Evolutionary conservation across 2,888 invertebrate species (phyloP), one percentile per base, ranked within the genome.

Genomic region (Carabus problematicus): DNA sequence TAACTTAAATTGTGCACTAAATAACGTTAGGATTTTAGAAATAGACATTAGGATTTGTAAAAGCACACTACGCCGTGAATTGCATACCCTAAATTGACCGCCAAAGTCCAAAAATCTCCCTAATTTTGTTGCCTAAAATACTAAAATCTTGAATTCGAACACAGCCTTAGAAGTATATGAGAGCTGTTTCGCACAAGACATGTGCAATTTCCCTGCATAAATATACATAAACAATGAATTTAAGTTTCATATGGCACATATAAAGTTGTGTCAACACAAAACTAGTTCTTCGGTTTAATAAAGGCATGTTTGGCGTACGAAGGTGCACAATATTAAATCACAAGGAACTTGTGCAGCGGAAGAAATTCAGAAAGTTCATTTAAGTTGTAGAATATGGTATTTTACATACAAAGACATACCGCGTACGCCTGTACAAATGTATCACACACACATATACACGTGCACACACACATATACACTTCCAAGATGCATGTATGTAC

Each of bases 311-410:
- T 11, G 16, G 52, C 19, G 52, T 16, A 52, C 16, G 16, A 52
- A 52, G 16, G 52, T 66, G 66, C 49, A 58, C 58, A 66, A 66
- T 66, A 66, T 66, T 66, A 66, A 66, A 66, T 66, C 66, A 66
- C 66, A 66, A 66, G 66, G 11, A 56, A 19, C 39, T 56, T 66
- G 56, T 59, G 58, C 66, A 66, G 58, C 58, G 66, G 66, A 66
- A 66, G 66, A 66, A 66, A 58, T 66, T 66, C 66, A 43, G 52
- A 58, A 66, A 66, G 58, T 66, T 66, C 66, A 66, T 66, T 66
- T 66, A 66, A 66, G 58, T 66, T 66, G 58, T 66, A 66, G 66
- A 66, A 66, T 66, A 45, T 66, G 29, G 58, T 58, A 66, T 66
- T 64, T 58, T 66, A 58, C 66, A 66, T 59, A 52, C 18, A 18